Conservation (phyloP, 2,797 vertebrate species). For the Micromesistius poutassou region DNA sequence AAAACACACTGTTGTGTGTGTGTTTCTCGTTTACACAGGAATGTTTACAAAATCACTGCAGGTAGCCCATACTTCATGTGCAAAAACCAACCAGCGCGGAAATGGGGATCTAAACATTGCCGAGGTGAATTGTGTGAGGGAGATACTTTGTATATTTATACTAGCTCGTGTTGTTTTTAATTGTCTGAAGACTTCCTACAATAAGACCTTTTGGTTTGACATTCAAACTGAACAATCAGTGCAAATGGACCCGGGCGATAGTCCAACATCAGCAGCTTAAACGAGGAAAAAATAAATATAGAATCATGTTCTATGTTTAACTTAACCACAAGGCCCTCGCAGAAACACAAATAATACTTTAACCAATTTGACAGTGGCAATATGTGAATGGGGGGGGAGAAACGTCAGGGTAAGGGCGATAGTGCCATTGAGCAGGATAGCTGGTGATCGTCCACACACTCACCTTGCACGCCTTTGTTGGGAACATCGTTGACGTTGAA, state of each 20-base stretch:
- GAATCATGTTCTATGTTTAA: conserved; percentile 8
- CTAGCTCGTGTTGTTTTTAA: conserved; percentile 67
- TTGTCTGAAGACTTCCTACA: conserved; percentile 70
- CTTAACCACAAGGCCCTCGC: conserved; percentile 1
- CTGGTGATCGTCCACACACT: conserved; percentile 59
- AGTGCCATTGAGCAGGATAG: neutral
- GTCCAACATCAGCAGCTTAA: neutral
- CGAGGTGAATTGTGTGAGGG: conserved; percentile 43
- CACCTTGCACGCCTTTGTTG: conserved; percentile 85
- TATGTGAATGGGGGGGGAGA: neutral
- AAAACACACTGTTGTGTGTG: neutral
- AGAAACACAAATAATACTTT: conserved; percentile 3
- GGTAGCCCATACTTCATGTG: conserved; percentile 54
- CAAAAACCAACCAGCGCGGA: conserved; percentile 48
- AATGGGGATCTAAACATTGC: conserved; percentile 63
- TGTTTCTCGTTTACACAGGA: conserved; percentile 10
- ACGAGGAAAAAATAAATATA: neutral
- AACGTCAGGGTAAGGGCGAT: neutral
- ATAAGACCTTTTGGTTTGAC: conserved; percentile 53
- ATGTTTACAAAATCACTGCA: conserved; percentile 55
- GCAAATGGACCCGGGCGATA: neutral
- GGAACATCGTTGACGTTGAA: conserved; percentile 91
- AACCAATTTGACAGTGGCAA: conserved; percentile 8
- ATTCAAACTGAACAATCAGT: neutral
- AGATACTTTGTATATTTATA: conserved; percentile 53